phyloP scores from a whole-genome alignment of 2,888 invertebrate species.

The Ecliptopera silaceata region DNA sequence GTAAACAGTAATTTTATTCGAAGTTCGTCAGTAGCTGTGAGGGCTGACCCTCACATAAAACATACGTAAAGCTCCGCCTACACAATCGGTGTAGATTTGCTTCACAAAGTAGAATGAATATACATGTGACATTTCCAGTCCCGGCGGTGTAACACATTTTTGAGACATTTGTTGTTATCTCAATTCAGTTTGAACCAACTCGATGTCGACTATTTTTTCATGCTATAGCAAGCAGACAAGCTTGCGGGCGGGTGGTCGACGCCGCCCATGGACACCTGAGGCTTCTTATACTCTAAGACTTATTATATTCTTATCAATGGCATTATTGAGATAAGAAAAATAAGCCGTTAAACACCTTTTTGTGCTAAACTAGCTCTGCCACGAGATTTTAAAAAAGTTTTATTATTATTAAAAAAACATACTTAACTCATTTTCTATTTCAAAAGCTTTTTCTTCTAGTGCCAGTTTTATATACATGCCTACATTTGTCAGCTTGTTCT shows the following conservation, averaged over 20 bases:
- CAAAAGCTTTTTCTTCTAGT: background rate
- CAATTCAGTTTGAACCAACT: too few species aligned
- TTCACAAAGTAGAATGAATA: constrained; percentile 37
- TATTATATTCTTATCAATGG: too few species aligned
- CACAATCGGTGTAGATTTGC: constrained; percentile 30
- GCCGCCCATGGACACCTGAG: too few species aligned
- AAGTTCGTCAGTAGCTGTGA: constrained; percentile 7
- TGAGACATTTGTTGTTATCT: background rate
- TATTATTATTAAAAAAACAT: background rate
- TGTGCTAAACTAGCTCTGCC: too few species aligned
- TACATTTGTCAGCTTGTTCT: constrained; percentile 26
- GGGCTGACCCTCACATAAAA: constrained; percentile 16
- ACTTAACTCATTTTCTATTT: background rate
- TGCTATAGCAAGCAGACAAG: too few species aligned
- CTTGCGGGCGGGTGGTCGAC: too few species aligned
- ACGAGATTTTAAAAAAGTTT: too few species aligned
- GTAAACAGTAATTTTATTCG: constrained; percentile 1
- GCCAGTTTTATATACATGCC: constrained; percentile 1
- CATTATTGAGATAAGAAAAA: too few species aligned
- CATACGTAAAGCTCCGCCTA: constrained; percentile 4
- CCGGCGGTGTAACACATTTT: background rate
- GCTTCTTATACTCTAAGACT: too few species aligned
- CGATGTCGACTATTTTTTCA: too few species aligned
- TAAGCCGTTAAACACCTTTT: too few species aligned
- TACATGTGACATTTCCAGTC: constrained; percentile 21